Base-by-base conservation (phyloP, 2,113 vertebrate species). In the Myotis lucifugus region DNA sequence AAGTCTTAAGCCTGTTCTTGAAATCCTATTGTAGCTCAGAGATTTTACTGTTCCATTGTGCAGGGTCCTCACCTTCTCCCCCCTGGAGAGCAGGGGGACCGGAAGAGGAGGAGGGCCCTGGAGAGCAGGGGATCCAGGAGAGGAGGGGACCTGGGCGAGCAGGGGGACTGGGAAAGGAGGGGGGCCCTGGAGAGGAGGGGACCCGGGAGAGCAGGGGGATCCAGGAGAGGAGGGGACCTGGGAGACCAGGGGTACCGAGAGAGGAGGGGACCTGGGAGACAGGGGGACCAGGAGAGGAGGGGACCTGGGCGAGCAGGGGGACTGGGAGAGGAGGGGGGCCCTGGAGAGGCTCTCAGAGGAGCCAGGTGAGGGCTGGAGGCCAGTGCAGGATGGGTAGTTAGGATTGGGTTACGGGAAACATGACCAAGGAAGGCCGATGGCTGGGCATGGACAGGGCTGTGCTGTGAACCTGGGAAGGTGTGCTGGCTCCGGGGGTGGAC, bases 381-480 rank as follows among this genome's bases (percentile, higher is more conserved):
- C 34, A 3, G 42, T 0, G 10, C 14, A 23, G 64, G 27, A 8
- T 2, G 48, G 50, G 8, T 0, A 2, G 0, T 14, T 32, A 21
- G n/a, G 73, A 17, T 48, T 50, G 13, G 21, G 50, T 61, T 15
- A 2, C 8, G 1, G 27, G 52, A n/a, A 27, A 10, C 0, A 0
- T 3, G 40, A 42, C 32, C 32, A 32, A 29, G 34, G 73, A 23
- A 13, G 18, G 32, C 48, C 27, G 46, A 9, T 67, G 82, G 25
- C 56, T 34, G 46, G 34, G 17, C 18, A 5, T 0, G 52, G 72
- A 42, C 29, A 3, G 13, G 64, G 77, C 64, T 18, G 1, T 32
- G 27, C 25, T n/a, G 6, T n/a, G 90, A n/a, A 13, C 50, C 50
- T 25, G 21, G 32, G 61, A 2, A 18, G 0, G 0, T 1, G 17